Evolutionary conservation across 2,797 vertebrate species (phyloP), one percentile per base, ranked within the genome.

Genomic region (Merluccius polli): DNA sequence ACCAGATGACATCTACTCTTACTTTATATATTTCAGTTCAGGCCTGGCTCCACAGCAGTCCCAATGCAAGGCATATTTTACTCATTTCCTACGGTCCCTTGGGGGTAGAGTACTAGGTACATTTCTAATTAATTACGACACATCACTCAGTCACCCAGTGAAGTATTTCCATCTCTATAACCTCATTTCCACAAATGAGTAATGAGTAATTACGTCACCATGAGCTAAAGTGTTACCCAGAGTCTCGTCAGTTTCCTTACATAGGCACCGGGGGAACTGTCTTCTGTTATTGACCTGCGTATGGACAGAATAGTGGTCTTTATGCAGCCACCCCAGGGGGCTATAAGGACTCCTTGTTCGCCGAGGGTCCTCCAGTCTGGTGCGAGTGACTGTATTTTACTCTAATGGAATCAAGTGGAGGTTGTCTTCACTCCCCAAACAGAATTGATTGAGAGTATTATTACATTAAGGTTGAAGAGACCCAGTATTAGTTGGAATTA

Each of bases 221-320:
- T 2, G 41, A 44, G n/a, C 7, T 52, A 52, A n/a, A 52, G 18
- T 59, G 21, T 4, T 8, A 38, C 36, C 36, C 36, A 16, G 41
- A 44, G 41, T 15, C 41, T 44, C 41, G 15, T 13, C 41, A 44
- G 52, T n/a, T 59, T 24, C 52, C 52, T 59, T 15, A 44, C 15
- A 5, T n/a, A 24, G 52, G 15, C 44, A 59, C 21, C 52, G 3
- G n/a, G 52, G n/a, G 48, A 90, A 87, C 80, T 72, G 70, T 15
- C 67, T 73, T 92, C 75, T 74, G 89, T 92, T 92, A 91, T 93
- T 91, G 89, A 92, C 91, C 88, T 87, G 83, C 27, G 35, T 76
- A 68, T 82, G 78, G 89, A 83, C 82, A 81, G 79, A 69, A 30
- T 75, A 87, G 75, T 82, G 81, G 83, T 80, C 81, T 85, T 83